phyloP scores from a whole-genome alignment of 2,888 invertebrate genomes.

The Notodonta dromedarius region DNA sequence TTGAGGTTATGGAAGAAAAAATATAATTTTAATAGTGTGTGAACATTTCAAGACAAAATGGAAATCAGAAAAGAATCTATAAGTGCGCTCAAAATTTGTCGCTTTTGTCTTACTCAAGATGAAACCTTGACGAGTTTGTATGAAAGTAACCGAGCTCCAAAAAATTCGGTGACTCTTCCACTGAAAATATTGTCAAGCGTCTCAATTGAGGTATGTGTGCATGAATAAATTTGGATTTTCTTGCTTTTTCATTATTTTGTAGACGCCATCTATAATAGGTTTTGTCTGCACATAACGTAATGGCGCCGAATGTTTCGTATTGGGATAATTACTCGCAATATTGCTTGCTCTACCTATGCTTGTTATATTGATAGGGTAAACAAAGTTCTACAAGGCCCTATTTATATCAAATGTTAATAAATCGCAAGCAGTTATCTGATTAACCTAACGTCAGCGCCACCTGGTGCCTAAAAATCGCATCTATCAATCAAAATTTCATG shows the following conservation, averaged over 20 bases:
- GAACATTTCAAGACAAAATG: slow-evolving; percentile 64
- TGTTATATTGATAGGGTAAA: neutral
- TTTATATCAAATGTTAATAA: too few species aligned
- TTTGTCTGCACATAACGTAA: slow-evolving; percentile 23
- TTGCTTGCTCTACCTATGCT: neutral
- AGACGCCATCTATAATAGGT: slow-evolving; percentile 15
- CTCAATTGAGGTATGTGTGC: slow-evolving; percentile 87
- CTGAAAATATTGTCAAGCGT: slow-evolving; percentile 91
- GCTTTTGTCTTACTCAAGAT: slow-evolving; percentile 89
- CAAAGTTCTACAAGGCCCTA: neutral
- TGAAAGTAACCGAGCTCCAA: slow-evolving; percentile 81
- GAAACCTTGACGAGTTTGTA: slow-evolving; percentile 87
- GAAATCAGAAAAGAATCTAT: slow-evolving; percentile 85
- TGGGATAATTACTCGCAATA: neutral
- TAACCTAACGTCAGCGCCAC: slow-evolving; percentile 35
- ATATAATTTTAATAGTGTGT: slow-evolving; percentile 29
- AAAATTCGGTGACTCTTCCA: slow-evolving; percentile 86
- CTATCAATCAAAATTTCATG: neutral
- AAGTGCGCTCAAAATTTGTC: slow-evolving; percentile 87
- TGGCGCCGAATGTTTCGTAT: slow-evolving; percentile 35
- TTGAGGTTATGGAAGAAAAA: slow-evolving; percentile 64
- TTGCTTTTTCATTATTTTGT: slow-evolving; percentile 6
- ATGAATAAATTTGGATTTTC: slow-evolving; percentile 8
- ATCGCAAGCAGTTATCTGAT: too few species aligned
- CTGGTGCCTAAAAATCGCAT: slow-evolving; percentile 25